phyloP scores from a whole-genome alignment of 2,797 vertebrate species.

The Prionace glauca region DNA sequence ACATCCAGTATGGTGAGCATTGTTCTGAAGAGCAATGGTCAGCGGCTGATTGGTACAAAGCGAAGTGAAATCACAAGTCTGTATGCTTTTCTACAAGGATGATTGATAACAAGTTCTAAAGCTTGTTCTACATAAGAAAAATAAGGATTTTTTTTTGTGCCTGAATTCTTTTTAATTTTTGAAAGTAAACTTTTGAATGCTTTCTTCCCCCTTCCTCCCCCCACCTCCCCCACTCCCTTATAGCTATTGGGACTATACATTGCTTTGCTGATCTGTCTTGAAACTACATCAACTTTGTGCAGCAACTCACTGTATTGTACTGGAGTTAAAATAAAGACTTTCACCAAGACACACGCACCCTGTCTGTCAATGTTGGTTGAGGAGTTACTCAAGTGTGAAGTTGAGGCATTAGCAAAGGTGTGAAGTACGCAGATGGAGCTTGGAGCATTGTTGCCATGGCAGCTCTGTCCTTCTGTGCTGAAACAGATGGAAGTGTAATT shows the following conservation, averaged over 20 bases:
- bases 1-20: conserved; percentile 42
- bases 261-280: conserved; percentile 82
- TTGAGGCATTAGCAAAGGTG: background rate
- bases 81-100: conserved; percentile 56
- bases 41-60: conserved; percentile 47
- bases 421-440: too few species aligned
- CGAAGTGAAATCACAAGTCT: conserved; percentile 56
- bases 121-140: conserved; percentile 70
- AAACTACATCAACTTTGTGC: conserved; percentile 75
- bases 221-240: background rate
- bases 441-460: background rate
- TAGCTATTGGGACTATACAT: conserved; percentile 72
- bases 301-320: conserved; percentile 86
- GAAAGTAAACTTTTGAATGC: conserved; percentile 42
- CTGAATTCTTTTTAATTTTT: conserved; percentile 62
- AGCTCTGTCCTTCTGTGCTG: background rate
- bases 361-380: conserved; percentile 45
- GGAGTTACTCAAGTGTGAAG: background rate
- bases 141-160: conserved; percentile 59
- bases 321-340: conserved; percentile 85
- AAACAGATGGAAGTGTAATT: background rate
- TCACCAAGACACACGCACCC: conserved; percentile 65
- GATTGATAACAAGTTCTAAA: conserved; percentile 64
- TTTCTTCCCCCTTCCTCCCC: conserved; percentile 28
- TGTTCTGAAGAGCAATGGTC: conserved; percentile 47